Base-by-base conservation (phyloP, 2,113 vertebrate species). In the Lepidothrix coronata region DNA sequence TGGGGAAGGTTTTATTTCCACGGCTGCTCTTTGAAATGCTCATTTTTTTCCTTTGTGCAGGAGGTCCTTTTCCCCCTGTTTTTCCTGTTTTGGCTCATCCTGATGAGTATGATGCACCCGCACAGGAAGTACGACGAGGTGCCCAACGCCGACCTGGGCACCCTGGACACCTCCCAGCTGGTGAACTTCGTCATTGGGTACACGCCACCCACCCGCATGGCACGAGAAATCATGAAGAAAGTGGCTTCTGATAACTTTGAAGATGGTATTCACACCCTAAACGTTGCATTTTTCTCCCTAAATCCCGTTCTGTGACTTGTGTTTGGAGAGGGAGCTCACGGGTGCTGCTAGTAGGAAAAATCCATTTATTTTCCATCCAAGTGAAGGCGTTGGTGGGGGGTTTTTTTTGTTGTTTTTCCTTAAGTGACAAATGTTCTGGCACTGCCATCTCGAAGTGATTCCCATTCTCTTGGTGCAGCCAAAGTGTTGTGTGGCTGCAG, bases 91-190 rank as follows among this genome's bases (percentile, higher is more conserved):
- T 98, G 98, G 97, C 95, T 98, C 39, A 98, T 98, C 77, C 91
- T 98, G 90, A 97, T 98, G 95, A 98, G 98, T 93, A 97, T 98
- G 98, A 97, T 98, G 96, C 98, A 98, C 66, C 98, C 98, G 4
- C 98, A 97, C 89, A 97, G 97, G 92, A 96, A 88, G 10, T 98
- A 97, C 0, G 96, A 84, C 3, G 97, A 97, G 81, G 92, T 96
- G 5, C 33, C 95, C 81, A 97, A 98, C 87, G 63, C 73, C 41
- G 86, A 98, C 75, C 97, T 98, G 24, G 95, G 89, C 15, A 43
- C 87, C 1, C 75, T 98, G 95, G 98, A 98, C 55, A 63, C 94
- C 37, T 92, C 95, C 30, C 11, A 95, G 52, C 92, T 98, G 63
- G 41, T 95, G 67, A 73, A 96, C 7, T 83, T 98, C 6, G 31